phyloP scores from a whole-genome alignment of 2,797 vertebrate genomes.

The Stomatorhinus walkeri region DNA sequence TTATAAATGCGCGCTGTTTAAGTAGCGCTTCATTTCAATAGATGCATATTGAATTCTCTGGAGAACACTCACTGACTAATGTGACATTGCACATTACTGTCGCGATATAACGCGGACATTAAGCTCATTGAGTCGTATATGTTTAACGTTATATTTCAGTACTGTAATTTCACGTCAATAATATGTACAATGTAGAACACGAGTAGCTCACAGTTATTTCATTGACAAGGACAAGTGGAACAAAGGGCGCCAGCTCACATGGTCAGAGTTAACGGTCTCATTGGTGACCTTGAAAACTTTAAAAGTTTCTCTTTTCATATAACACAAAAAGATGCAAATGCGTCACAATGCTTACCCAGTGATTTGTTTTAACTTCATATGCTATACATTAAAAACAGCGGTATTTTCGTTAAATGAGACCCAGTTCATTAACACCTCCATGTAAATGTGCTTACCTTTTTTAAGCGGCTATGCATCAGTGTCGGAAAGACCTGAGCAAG shows the following conservation, averaged over 20 bases:
- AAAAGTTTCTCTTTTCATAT: not conserved
- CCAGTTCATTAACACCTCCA: not conserved
- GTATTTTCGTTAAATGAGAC: not conserved
- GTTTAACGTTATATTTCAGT: not conserved
- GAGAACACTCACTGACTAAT: not conserved
- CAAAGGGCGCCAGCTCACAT: not conserved
- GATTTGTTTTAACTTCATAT: not conserved
- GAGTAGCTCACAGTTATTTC: not conserved
- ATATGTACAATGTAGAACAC: not conserved
- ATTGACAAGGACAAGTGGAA: not conserved
- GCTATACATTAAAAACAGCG: not conserved
- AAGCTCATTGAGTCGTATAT: not conserved
- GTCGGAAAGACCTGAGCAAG: conserved; percentile 25
- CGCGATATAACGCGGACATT: not conserved
- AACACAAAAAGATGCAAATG: not conserved
- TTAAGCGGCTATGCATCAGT: conserved; percentile 28
- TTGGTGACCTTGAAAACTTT: conserved; percentile 13
- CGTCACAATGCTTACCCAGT: not conserved
- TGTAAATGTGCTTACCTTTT: conserved; percentile 28
- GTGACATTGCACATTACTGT: not conserved
- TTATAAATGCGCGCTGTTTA: not conserved
- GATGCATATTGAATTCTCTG: not conserved
- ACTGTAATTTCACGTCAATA: not conserved
- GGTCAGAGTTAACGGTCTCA: not conserved
- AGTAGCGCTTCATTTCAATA: not conserved